Evolutionary conservation across 2,113 vertebrate genomes (phyloP).

Genomic region (Rhea pennata): DNA sequence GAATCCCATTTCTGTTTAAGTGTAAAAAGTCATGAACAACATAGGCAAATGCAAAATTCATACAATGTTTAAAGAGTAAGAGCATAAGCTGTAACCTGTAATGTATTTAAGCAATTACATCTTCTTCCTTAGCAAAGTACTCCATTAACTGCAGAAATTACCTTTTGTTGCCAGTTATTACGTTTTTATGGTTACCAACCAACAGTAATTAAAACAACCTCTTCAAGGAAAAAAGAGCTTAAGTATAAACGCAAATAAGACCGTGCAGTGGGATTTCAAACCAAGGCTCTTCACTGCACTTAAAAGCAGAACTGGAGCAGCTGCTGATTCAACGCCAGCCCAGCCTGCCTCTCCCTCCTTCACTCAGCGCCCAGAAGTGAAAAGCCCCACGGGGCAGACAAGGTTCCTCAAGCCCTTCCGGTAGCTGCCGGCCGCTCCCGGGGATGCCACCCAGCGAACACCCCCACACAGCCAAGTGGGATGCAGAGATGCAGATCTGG

Average conservation of each 20-base stretch:
- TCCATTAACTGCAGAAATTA: conserved; percentile 33
- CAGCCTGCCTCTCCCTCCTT: neutral
- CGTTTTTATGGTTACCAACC: conserved; percentile 55
- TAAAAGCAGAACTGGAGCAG: neutral
- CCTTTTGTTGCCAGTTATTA: conserved; percentile 52
- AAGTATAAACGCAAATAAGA: conserved; percentile 25
- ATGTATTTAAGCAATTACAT: conserved; percentile 27
- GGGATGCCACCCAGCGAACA: neutral
- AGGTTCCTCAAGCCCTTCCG: neutral
- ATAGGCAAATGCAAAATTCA: neutral
- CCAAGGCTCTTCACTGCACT: neutral
- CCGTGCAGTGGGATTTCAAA: conserved; percentile 1
- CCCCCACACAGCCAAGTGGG: accelerated
- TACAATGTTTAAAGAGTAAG: neutral
- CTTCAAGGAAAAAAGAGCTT: conserved; percentile 31
- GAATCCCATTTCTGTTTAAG: conserved; percentile 40
- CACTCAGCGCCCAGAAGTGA: neutral
- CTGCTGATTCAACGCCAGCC: neutral
- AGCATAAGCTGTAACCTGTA: neutral
- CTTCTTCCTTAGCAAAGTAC: conserved; percentile 5
- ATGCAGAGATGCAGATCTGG: accelerated
- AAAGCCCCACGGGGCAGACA: neutral
- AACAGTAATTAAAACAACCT: neutral
- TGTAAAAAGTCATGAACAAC: neutral
- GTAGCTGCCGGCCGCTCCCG: neutral